A percentile compares a stretch with the other conserved stretches of the same genome.
Evolutionary conservation across 2,113 vertebrate genomes (phyloP).

Genomic region (Sceloporus undulatus): DNA sequence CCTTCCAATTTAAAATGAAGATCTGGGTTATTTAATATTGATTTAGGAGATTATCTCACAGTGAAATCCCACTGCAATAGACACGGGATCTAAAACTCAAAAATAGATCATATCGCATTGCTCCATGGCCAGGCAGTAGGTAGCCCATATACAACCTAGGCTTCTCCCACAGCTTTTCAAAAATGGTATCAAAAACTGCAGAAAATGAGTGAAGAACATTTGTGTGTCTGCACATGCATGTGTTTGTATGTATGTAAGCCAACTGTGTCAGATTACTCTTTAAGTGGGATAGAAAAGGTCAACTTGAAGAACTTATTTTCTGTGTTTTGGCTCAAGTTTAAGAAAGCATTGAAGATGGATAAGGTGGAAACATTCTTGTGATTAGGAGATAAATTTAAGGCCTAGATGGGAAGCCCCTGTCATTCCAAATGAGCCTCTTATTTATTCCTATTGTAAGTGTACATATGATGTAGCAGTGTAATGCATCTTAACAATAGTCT

Average conservation of each 20-base stretch:
- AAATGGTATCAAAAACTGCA: neutral
- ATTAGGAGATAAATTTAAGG: neutral
- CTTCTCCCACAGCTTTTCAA: no score
- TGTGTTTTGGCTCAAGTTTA: neutral
- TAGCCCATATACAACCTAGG: no score
- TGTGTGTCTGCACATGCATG: neutral
- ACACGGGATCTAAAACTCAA: no score
- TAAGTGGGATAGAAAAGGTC: neutral
- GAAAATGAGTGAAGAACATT: neutral
- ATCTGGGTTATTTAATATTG: no score
- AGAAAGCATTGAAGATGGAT: neutral
- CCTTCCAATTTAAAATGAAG: no score
- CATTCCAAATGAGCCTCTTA: neutral
- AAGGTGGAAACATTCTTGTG: conserved; percentile 30
- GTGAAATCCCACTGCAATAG: no score
- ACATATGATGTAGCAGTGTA: conserved; percentile 15
- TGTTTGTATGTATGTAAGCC: neutral
- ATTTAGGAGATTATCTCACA: no score
- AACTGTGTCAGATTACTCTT: neutral
- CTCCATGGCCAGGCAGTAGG: no score
- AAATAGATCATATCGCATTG: no score
- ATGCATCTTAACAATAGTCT: conserved; percentile 17
- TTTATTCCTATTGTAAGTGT: conserved; percentile 22
- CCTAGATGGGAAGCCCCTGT: neutral
- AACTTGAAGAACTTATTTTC: neutral